These are phyloP conservation scores for Macrophya annulata DNA, from an alignment of 2,888 invertebrate species.

Conservation along the genomic window DNA sequence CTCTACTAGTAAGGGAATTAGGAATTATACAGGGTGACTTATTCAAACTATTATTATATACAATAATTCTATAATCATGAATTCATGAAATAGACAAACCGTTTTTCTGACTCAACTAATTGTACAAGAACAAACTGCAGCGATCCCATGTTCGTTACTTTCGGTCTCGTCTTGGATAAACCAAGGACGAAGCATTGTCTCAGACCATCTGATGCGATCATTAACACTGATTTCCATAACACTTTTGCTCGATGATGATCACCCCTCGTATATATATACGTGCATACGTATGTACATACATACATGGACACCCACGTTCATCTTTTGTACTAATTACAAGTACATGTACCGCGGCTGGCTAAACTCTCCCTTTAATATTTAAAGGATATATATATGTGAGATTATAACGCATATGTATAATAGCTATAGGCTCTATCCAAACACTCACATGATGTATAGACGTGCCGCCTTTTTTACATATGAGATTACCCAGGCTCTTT, in stretches of 20 bases:
- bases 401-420: not conserved
- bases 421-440: not conserved
- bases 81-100: not conserved
- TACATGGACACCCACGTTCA: not conserved
- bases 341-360: not conserved
- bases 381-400: not conserved
- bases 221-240: conserved; percentile 51
- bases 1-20: not conserved
- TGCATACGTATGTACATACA: not conserved
- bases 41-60: not conserved
- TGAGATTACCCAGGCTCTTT: not conserved
- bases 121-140: conserved; percentile 4
- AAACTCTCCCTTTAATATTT: not conserved
- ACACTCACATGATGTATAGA: not conserved
- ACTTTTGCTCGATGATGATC: conserved; percentile 31
- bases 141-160: not conserved
- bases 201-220: conserved; percentile 47
- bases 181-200: conserved; percentile 51
- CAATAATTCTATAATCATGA: not conserved
- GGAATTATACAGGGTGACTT: too few species aligned
- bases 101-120: not conserved
- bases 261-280: not conserved
- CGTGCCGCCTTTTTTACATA: conserved; percentile 6
- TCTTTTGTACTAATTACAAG: not conserved
- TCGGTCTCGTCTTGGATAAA: conserved; percentile 41